phyloP scores from a whole-genome alignment of 1,140 invertebrate genomes.

The Anoplolepis gracilipes region DNA sequence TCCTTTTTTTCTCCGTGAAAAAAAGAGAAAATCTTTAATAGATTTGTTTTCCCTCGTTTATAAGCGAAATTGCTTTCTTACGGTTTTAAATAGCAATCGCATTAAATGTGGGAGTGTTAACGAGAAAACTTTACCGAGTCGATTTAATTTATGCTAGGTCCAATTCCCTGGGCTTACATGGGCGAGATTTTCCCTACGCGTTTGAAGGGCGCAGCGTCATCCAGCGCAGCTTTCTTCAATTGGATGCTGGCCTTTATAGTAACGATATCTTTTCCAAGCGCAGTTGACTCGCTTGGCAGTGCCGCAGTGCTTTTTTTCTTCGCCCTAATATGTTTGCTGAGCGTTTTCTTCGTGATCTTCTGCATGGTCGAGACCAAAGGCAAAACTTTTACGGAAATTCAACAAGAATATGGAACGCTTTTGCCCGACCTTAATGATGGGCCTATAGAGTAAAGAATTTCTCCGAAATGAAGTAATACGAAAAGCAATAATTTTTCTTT shows the following conservation, averaged over 20 bases:
- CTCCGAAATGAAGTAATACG: background rate
- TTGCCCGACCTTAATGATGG: background rate
- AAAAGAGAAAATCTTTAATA: background rate
- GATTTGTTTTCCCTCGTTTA: background rate
- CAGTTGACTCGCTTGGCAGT: slow-evolving; percentile 86
- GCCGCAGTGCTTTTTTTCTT: slow-evolving; percentile 90
- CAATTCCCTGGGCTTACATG: slow-evolving; percentile 90
- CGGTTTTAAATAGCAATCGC: background rate
- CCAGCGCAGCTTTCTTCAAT: slow-evolving; percentile 89
- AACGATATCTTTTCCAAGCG: slow-evolving; percentile 88
- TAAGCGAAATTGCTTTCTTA: background rate
- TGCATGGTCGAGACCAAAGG: slow-evolving; percentile 90
- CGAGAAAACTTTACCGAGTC: background rate
- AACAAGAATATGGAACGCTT: slow-evolving; percentile 74
- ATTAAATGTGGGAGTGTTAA: background rate
- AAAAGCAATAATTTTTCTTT: background rate
- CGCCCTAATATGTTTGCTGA: slow-evolving; percentile 87
- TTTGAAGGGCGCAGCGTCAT: slow-evolving; percentile 88
- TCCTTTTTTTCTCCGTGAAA: background rate
- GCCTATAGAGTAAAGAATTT: background rate
- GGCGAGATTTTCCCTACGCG: slow-evolving; percentile 88
- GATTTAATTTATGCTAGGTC: slow-evolving; percentile 81
- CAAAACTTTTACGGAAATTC: slow-evolving; percentile 88
- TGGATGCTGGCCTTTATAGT: slow-evolving; percentile 91
- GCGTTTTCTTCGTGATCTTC: slow-evolving; percentile 88